A percentile compares a stretch with the other conserved stretches of the same genome.
These are phyloP conservation scores for Chloroceryle inda DNA, from an alignment of 2,797 vertebrate genomes.

Conservation along the genomic window DNA sequence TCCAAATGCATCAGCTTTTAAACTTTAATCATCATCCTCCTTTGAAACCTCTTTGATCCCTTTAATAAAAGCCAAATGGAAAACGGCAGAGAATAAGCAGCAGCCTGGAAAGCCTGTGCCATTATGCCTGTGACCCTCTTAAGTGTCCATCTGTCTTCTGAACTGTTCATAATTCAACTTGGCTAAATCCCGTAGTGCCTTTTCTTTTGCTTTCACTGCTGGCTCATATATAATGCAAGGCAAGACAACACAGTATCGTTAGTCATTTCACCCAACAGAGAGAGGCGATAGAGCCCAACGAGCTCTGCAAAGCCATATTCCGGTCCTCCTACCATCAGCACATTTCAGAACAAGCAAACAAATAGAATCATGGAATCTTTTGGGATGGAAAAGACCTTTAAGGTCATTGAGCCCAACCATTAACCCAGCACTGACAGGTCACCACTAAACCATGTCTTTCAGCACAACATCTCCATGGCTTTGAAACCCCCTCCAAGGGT, in stretches of 20 bases:
- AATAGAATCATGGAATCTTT: background rate
- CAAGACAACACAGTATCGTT: background rate
- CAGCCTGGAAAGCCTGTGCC: conserved; percentile 6
- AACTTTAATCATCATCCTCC: conserved; percentile 9
- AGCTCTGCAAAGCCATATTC: background rate
- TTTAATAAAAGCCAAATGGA: conserved; percentile 49
- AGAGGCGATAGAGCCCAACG: background rate
- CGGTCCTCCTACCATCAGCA: background rate
- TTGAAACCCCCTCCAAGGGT: background rate
- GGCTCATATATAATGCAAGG: background rate
- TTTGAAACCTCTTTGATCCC: conserved; percentile 38
- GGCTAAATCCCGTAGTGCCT: background rate
- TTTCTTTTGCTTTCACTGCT: background rate
- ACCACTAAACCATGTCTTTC: background rate
- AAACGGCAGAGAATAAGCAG: background rate
- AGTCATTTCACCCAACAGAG: background rate
- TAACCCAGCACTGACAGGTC: background rate
- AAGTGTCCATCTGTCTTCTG: background rate
- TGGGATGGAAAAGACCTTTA: background rate
- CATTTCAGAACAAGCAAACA: background rate
- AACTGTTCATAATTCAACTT: background rate
- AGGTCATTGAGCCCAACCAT: background rate
- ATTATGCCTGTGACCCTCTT: background rate
- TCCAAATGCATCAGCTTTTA: conserved; percentile 17
- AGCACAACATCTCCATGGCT: background rate